Base-by-base conservation (phyloP, 2,797 vertebrate species). In the Capromys pilorides region DNA sequence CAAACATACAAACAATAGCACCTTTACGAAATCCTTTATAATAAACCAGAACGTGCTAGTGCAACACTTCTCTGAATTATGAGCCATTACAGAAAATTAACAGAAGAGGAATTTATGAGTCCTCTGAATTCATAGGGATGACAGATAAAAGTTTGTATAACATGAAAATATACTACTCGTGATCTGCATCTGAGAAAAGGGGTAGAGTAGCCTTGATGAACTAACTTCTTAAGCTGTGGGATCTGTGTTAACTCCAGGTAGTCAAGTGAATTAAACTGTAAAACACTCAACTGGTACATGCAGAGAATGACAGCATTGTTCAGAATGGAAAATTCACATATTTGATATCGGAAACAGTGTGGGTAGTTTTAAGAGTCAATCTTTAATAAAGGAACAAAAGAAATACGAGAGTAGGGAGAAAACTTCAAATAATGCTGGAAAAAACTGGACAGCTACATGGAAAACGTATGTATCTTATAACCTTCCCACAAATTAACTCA, bases 401-500 rank as follows among this genome's bases (percentile, higher is more conserved):
- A 14, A 51, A 33, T 51, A 78, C 14, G 18, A 6, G 8, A 6
- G 8, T 71, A 11, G 64, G 64, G 64, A 31, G 14, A 71, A 71
- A 19, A 71, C n/a, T 69, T 69, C 67, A 69, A 69, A 36, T 31
- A 13, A 66, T 66, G 31, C 64, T 66, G 67, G 67, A 16, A 36
- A 33, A 28, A 66, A 33, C 28, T 21, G n/a, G 33, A 36, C 69
- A 41, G 9, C 21, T 39, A 41, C 36, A 41, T 73, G 21, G 9
- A 11, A 39, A 24, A 41, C 22, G 24, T 18, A 45, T 45, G 45
- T 22, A 39, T 71, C n/a, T 69, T 69, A 83, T 0, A 51, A 9
- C 41, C 7, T 84, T 73, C 39, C 81, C n/a, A 75, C 67, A 89
- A 86, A 67, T 51, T 71, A 85, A 85, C 64, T 94, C 39, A 94